Conservation (phyloP, 1,140 invertebrate genomes). For the Anoplophora glabripennis region DNA sequence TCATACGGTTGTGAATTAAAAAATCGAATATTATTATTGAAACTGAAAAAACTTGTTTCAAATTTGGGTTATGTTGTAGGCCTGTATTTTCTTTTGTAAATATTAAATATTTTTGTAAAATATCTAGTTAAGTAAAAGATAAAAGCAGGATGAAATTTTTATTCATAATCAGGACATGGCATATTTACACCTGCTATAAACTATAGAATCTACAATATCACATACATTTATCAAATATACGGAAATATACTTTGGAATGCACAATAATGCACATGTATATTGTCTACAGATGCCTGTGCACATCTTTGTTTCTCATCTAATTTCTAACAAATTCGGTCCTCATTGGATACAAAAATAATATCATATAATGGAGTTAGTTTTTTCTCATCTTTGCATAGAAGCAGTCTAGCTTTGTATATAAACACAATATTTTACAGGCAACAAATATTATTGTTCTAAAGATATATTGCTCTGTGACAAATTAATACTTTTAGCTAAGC, state of each 20-base stretch:
- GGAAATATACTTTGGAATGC: slow-evolving; percentile 41
- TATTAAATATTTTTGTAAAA: too few species aligned
- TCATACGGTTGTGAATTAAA: too few species aligned
- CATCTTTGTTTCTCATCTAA: slow-evolving; percentile 17
- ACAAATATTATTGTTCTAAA: slow-evolving; percentile 28
- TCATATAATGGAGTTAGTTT: slow-evolving; percentile 14
- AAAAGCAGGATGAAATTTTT: neutral
- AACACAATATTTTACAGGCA: slow-evolving; percentile 23
- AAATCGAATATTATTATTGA: too few species aligned
- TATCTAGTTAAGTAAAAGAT: neutral
- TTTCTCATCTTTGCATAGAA: slow-evolving; percentile 14
- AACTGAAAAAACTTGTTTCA: too few species aligned
- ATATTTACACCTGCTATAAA: slow-evolving; percentile 31
- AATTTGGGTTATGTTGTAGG: too few species aligned
- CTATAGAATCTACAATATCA: slow-evolving; percentile 35
- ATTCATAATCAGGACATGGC: slow-evolving; percentile 24
- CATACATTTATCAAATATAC: slow-evolving; percentile 44
- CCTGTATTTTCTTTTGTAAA: too few species aligned
- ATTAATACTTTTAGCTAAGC: slow-evolving; percentile 21
- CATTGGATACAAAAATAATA: slow-evolving; percentile 33
- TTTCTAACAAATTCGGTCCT: slow-evolving; percentile 24
- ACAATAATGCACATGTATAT: slow-evolving; percentile 40
- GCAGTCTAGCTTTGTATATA: slow-evolving; percentile 15
- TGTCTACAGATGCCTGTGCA: slow-evolving; percentile 38
- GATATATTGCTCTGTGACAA: slow-evolving; percentile 23